A percentile compares a stretch with the other conserved stretches of the same genome.
Conservation (phyloP, 2,113 vertebrate species). For the human (Homo sapiens) region GRCh38 chr4:29692501-29693000, state of each 20-base stretch:
- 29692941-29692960: too few relatives aligned
- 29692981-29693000: too few relatives aligned
- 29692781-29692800: neutral
- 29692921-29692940: too few relatives aligned
- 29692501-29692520: neutral
- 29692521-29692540: neutral
- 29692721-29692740: neutral
- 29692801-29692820: neutral
- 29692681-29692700: neutral
- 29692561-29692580: neutral
- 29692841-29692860: neutral
- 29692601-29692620: neutral
- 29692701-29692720: neutral
- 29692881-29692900: too few relatives aligned
- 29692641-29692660: neutral
- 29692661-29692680: neutral
- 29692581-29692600: neutral
- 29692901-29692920: too few relatives aligned
- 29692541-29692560: neutral
- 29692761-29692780: neutral
- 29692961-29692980: too few relatives aligned
- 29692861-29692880: neutral
- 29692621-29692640: neutral
- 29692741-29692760: neutral
- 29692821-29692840: neutral